Conservation (phyloP, 2,113 vertebrate genomes). For the Myodes glareolus region DNA sequence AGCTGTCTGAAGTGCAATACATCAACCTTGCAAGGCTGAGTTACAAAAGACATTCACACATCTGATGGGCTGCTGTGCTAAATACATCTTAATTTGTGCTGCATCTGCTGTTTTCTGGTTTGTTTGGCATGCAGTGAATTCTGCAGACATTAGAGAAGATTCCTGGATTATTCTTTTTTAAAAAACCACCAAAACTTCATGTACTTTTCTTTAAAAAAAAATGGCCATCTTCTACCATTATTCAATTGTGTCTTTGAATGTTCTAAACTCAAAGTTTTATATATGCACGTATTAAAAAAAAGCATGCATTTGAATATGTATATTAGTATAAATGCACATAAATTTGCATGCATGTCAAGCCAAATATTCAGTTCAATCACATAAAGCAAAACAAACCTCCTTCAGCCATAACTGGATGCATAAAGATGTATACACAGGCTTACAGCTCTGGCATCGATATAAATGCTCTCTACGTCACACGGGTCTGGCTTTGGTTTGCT, state of each 20-base stretch:
- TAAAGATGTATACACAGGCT: neutral
- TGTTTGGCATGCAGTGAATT: slow-evolving; percentile 90
- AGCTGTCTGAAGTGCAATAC: slow-evolving; percentile 88
- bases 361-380: slow-evolving; percentile 60
- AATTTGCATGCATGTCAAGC: slow-evolving; percentile 14
- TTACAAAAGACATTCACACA: slow-evolving; percentile 90
- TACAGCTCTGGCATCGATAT: neutral
- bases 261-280: slow-evolving; percentile 61
- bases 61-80: slow-evolving; percentile 91
- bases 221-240: slow-evolving; percentile 85
- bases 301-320: slow-evolving; percentile 47
- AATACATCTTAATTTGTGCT: slow-evolving; percentile 93
- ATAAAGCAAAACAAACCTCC: slow-evolving; percentile 58
- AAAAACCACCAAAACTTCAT: slow-evolving; percentile 79
- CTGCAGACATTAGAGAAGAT: slow-evolving; percentile 85
- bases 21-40: slow-evolving; percentile 88
- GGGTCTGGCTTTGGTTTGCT: neutral
- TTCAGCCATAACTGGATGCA: neutral
- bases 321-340: slow-evolving; percentile 58
- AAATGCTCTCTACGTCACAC: neutral
- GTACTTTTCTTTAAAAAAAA: slow-evolving; percentile 45
- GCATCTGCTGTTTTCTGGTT: slow-evolving; percentile 92
- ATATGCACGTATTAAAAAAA: slow-evolving; percentile 29
- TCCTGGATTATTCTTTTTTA: slow-evolving; percentile 78
- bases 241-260: slow-evolving; percentile 77